Conservation (phyloP, 1,140 invertebrate genomes). For the Penaeus japonicus region DNA sequence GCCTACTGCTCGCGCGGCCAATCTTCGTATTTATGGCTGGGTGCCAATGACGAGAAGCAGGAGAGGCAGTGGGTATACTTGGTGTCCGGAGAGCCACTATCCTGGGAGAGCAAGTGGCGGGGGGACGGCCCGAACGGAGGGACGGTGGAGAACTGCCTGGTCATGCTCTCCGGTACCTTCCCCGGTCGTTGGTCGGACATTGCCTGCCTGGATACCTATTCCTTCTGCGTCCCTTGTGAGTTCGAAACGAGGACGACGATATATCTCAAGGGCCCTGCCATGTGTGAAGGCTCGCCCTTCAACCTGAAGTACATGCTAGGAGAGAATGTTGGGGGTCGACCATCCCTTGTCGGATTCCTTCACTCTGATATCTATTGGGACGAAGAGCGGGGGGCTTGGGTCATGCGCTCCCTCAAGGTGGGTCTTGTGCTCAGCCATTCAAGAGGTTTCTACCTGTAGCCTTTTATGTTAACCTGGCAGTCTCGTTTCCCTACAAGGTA, state of each 20-base stretch:
- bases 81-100: not conserved
- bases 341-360: constrained; percentile 40
- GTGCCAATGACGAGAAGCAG: constrained; percentile 45
- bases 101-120: constrained; percentile 48
- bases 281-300: constrained; percentile 52
- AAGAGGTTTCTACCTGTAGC: too few relatives aligned
- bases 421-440: not conserved
- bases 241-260: constrained; percentile 1
- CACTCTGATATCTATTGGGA: constrained; percentile 58
- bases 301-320: constrained; percentile 42
- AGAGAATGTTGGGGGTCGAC: not conserved
- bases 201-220: constrained; percentile 52
- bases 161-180: constrained; percentile 44
- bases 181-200: constrained; percentile 55
- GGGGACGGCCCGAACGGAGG: constrained; percentile 56
- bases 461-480: too few relatives aligned
- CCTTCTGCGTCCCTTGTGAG: constrained; percentile 54
- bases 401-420: constrained; percentile 46
- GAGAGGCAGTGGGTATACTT: constrained; percentile 47
- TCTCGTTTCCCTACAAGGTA: too few relatives aligned
- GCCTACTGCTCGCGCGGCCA: constrained; percentile 44
- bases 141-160: constrained; percentile 55
- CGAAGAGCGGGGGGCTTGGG: constrained; percentile 14
- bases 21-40: constrained; percentile 53
- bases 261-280: constrained; percentile 49